phyloP scores from a whole-genome alignment of 2,113 vertebrate species.

The Cynocephalus volans region DNA sequence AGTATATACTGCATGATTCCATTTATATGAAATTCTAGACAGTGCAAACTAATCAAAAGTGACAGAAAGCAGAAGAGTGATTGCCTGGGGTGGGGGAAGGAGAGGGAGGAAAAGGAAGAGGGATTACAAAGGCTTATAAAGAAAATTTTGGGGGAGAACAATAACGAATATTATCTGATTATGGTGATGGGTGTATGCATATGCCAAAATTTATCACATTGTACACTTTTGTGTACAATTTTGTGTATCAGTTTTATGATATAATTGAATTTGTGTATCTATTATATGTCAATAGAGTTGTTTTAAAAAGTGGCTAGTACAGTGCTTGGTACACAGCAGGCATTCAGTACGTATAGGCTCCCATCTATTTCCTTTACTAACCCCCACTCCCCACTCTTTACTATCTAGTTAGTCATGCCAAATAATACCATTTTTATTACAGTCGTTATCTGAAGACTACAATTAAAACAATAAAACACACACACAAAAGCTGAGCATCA shows the following conservation, averaged over 20 bases:
- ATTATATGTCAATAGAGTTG: not conserved
- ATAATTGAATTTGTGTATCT: not conserved
- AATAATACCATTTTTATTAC: not conserved
- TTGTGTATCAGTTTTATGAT: not conserved
- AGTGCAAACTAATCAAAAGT: not conserved
- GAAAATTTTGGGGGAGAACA: not conserved
- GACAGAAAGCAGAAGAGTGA: conserved; percentile 4
- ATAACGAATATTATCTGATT: conserved; percentile 34
- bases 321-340: no score
- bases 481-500: not conserved
- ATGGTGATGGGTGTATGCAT: not conserved
- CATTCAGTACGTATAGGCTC: not conserved
- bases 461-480: not conserved
- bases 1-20: not conserved
- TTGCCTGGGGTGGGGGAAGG: not conserved
- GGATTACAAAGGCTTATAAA: not conserved
- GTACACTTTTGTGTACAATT: not conserved
- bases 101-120: not conserved
- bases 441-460: not conserved
- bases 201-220: not conserved
- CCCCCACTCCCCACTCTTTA: not conserved
- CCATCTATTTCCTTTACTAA: not conserved
- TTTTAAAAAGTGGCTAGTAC: no score
- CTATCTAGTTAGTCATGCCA: not conserved
- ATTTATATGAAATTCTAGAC: not conserved